Evolutionary conservation across 1,140 invertebrate species (phyloP).

Genomic region (Drosophila albomicans): DNA sequence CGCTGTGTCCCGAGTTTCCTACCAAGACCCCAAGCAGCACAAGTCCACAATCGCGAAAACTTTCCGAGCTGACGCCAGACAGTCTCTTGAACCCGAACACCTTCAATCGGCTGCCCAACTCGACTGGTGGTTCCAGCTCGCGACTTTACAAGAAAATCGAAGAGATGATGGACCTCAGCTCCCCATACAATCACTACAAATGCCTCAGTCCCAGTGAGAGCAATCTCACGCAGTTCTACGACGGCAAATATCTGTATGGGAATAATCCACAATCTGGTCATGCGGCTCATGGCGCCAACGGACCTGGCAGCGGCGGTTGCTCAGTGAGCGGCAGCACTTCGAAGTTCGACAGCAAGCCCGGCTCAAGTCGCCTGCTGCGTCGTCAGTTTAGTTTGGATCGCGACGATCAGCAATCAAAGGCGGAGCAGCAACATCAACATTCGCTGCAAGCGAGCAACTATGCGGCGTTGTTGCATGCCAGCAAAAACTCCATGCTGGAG

Average conservation of each 20-base stretch:
- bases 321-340: conserved; percentile 50
- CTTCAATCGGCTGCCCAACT: conserved; percentile 80
- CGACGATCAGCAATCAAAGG: conserved; percentile 85
- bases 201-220: conserved; percentile 89
- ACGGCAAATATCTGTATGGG: conserved; percentile 81
- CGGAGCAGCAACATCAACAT: conserved; percentile 71
- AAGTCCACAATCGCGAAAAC: conserved; percentile 76
- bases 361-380: conserved; percentile 86
- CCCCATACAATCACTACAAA: conserved; percentile 90
- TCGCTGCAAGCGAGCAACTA: conserved; percentile 72
- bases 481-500: conserved; percentile 74
- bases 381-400: conserved; percentile 90
- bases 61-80: conserved; percentile 77
- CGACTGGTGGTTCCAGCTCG: conserved; percentile 75
- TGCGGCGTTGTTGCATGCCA: conserved; percentile 56
- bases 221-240: conserved; percentile 85
- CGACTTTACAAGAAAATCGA: conserved; percentile 83
- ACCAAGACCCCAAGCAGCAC: conserved; percentile 69
- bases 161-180: conserved; percentile 88
- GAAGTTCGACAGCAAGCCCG: conserved; percentile 75
- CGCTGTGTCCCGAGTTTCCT: conserved; percentile 77
- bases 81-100: conserved; percentile 78
- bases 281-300: conserved; percentile 22
- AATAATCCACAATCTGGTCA: conserved; percentile 33
- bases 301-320: conserved; percentile 48